Base-by-base conservation (phyloP, 1,140 invertebrate species). In the Megathymus violae region DNA sequence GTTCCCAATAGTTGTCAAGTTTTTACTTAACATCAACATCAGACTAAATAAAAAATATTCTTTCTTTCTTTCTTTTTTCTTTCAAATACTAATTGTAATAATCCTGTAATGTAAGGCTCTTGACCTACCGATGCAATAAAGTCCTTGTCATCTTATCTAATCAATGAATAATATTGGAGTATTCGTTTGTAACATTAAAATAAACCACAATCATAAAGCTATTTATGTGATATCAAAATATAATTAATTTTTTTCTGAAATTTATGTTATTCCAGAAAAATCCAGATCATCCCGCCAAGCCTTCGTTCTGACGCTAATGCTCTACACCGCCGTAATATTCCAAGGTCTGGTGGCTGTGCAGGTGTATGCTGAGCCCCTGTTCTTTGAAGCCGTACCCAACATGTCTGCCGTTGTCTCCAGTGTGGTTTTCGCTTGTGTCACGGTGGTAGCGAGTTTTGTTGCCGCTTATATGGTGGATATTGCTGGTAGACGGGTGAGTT, bases 401-500 rank as follows among this genome's bases (percentile, higher is more conserved):
- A 61, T 78, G 17, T 79, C 82, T 0, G 9, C 80, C 0, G 75
- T 73, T 0, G 4, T 80, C 1, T 80, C 70, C 25, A 74, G 77
- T 43, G 70, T 83, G 0, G 17, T 80, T 6, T 61, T 79, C 4
- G 77, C 74, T 15, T 40, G 71, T 0, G 38, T 74, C 0, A 58
- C 36, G 1, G 64, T 80, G 0, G 4, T 78, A 0, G 13, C 71
- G 11, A 72, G 72, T 0, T 58, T 80, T 4, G 2, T 67, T 16
- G 69, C 76, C 2, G 77, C 76, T 0, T 83, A 77, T 27, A 17
- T 80, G 13, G 69, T 77, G 1, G 84, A 87, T 22, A n/a, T 31
- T 6, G 47, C 64, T 44, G 84, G 84, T 11, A 69, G 82, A 68
- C 68, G 71, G 66, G 81, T 84, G 59, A 76, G 66, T 6, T 48